Base-by-base conservation (phyloP, 2,888 invertebrate genomes). In the Ectobius pallidus region DNA sequence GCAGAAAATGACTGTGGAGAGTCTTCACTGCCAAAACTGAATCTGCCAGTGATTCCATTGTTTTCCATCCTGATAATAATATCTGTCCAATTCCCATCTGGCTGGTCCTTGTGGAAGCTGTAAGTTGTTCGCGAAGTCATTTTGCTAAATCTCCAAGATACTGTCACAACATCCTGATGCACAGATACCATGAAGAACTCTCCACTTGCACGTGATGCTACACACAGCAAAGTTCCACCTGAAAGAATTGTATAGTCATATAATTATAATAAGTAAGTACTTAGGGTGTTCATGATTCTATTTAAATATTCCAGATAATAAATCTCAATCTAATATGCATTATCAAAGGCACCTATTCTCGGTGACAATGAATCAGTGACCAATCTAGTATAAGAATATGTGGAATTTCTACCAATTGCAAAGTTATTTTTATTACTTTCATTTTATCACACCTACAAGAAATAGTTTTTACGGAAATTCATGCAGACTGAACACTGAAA, bases 141-240 rank as follows among this genome's bases (percentile, higher is more conserved):
- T 16, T 16, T 52, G 63, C 85, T 85, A 75, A 90, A 84, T 75
- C 85, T 87, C 91, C 90, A 94, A 76, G 89, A 88, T 68, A 92
- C 85, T 1, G 90, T 87, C 27, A 92, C 89, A 78, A 89, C 89
- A 78, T 90, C 90, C 77, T 87, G 86, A 82, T 88, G 90, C 74
- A 91, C 90, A 73, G 90, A 91, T 72, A 93, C 87, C 52, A 88
- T 89, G 82, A 93, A 92, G 86, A 87, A 75, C 49, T 85, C 84
- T 6, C 83, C 86, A 49, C 84, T 84, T 46, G 77, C 9, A 9
- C 58, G 78, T 30, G 84, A 78, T 77, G 88, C 87, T 32, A 92
- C 89, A 79, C 90, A 91, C 78, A 96, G 84, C 34, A 94, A 80
- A 2, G 92, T 93, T 71, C 95, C 95, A 77, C 94, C 94, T 20